A percentile compares a stretch with the other conserved stretches of the same genome.
Conservation (phyloP, 2,797 vertebrate species). For the Catamblyrhynchus diadema region DNA sequence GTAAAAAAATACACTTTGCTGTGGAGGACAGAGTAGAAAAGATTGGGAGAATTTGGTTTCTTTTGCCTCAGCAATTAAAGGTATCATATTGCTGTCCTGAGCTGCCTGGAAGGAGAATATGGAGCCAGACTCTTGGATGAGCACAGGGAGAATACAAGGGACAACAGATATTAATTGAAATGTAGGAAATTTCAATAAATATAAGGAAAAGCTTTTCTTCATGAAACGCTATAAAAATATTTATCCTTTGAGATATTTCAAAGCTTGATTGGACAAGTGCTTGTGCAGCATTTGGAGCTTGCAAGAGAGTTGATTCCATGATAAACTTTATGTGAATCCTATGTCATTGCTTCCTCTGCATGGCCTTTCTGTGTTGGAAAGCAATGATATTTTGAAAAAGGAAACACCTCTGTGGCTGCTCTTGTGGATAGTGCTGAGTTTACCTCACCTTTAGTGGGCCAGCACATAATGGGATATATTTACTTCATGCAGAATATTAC, state of each 20-base stretch:
- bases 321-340: neutral
- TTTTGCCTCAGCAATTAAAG: neutral
- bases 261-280: rapidly evolving
- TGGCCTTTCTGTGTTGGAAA: neutral
- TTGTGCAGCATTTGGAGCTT: neutral
- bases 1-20: neutral
- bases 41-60: neutral
- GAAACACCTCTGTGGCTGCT: neutral
- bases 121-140: neutral
- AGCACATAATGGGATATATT: rapidly evolving
- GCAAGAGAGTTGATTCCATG: neutral
- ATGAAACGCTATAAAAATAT: neutral
- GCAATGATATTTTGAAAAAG: neutral
- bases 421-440: neutral
- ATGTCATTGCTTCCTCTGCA: neutral
- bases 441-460: neutral
- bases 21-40: neutral
- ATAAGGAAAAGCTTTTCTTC: neutral
- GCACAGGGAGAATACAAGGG: neutral
- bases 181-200: neutral
- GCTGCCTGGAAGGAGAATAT: neutral
- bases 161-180: neutral
- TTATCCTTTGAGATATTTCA: neutral
- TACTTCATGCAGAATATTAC: neutral
- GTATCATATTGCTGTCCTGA: neutral